phyloP scores from a whole-genome alignment of 30 jellyfish, hydroid and myxozoan species.

The Hydractinia symbiolongicarpus region DNA sequence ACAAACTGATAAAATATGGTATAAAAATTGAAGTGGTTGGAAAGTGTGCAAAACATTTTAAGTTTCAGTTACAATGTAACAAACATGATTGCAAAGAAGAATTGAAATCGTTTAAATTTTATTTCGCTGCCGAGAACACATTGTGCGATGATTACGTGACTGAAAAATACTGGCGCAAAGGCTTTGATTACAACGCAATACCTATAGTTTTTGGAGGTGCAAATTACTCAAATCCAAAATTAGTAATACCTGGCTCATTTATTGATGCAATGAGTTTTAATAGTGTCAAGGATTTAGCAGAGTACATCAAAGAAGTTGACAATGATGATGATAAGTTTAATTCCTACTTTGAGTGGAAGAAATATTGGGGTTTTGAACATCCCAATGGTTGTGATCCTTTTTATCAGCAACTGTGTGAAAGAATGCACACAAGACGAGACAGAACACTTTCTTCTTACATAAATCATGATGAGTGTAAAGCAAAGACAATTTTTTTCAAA shows the following conservation, averaged over 20 bases:
- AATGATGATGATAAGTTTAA: background rate
- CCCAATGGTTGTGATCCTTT: too few relatives aligned
- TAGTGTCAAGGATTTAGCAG: conserved; percentile 12
- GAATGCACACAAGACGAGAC: background rate
- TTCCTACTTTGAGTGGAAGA: conserved; percentile 20
- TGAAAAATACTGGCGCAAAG: conserved; percentile 17
- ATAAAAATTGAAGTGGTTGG: conserved; percentile 6
- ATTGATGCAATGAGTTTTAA: conserved; percentile 4
- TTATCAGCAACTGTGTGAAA: too few relatives aligned
- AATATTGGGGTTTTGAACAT: background rate
- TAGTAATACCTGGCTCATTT: conserved; percentile 18
- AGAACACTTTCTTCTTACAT: background rate
- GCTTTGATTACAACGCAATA: conserved; percentile 5
- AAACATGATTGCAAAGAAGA: background rate
- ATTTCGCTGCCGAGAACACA: conserved; percentile 19
- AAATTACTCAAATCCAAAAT: background rate
- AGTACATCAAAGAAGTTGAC: conserved; percentile 9
- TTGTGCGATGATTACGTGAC: conserved; percentile 15
- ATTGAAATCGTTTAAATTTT: background rate
- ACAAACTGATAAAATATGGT: background rate
- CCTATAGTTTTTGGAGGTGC: conserved; percentile 28
- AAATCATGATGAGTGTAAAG: background rate
- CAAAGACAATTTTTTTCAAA: background rate
- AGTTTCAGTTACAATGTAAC: background rate
- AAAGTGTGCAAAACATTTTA: background rate